These are phyloP conservation scores for Polymixis lichenea DNA, from an alignment of 2,888 invertebrate genomes.

Conservation along the genomic window DNA sequence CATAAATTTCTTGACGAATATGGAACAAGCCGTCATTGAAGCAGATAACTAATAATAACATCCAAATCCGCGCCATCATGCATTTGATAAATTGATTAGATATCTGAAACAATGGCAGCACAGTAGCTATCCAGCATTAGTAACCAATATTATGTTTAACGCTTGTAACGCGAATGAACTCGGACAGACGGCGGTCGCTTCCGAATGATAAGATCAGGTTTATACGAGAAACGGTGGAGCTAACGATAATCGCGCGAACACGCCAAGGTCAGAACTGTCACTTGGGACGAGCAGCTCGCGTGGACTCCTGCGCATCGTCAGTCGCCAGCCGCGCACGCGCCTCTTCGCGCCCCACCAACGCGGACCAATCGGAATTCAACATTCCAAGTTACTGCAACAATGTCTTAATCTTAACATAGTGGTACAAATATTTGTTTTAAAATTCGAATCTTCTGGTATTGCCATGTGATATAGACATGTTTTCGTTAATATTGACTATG, in stretches of 20 bases:
- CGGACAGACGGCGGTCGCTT: slow-evolving; percentile 32
- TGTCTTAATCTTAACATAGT: slow-evolving; percentile 31
- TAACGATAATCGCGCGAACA: slow-evolving; percentile 73
- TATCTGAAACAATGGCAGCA: slow-evolving; percentile 20
- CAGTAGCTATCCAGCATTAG: slow-evolving; percentile 12
- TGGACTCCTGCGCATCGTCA: slow-evolving; percentile 71
- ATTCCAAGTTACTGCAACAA: slow-evolving; percentile 36
- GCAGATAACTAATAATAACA: slow-evolving; percentile 25
- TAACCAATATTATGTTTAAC: slow-evolving; percentile 22
- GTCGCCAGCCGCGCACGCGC: slow-evolving; percentile 70
- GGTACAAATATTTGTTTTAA: slow-evolving; percentile 38
- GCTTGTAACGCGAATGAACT: slow-evolving; percentile 49
- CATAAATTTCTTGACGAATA: slow-evolving; percentile 6
- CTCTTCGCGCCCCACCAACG: slow-evolving; percentile 67
- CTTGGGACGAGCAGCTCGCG: slow-evolving; percentile 74
- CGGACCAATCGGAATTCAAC: slow-evolving; percentile 15
- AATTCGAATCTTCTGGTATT: slow-evolving; percentile 23
- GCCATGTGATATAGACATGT: slow-evolving; percentile 24
- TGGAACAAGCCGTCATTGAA: slow-evolving; percentile 2
- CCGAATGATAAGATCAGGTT: slow-evolving; percentile 70
- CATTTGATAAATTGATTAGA: slow-evolving; percentile 32
- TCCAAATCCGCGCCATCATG: slow-evolving; percentile 21
- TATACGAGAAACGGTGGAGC: slow-evolving; percentile 64
- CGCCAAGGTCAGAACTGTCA: slow-evolving; percentile 85
- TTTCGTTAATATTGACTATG: slow-evolving; percentile 27